Evolutionary conservation across 2,797 vertebrate species (phyloP).

Genomic region (Nannoperca obscura): DNA sequence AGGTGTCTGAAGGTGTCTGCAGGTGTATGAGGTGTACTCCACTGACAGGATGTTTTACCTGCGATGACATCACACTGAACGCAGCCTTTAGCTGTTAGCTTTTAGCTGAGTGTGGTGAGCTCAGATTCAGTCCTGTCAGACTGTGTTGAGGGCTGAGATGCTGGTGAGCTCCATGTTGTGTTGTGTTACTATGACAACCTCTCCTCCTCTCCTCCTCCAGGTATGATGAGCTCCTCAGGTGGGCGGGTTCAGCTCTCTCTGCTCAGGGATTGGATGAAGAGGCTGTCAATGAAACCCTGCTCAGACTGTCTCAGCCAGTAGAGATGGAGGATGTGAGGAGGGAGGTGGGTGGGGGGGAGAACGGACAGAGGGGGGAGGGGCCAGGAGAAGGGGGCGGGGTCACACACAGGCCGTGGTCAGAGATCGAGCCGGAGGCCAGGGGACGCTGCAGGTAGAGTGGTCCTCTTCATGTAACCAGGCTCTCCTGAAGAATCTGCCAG

Average conservation of each 20-base stretch:
- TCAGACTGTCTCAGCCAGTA: slow-evolving; percentile 81
- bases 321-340: slow-evolving; percentile 58
- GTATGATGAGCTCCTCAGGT: slow-evolving; percentile 85
- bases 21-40: too few relatives aligned
- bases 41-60: too few relatives aligned
- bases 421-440: slow-evolving; percentile 30
- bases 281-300: slow-evolving; percentile 71
- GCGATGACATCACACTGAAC: too few relatives aligned
- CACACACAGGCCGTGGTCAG: slow-evolving; percentile 8
- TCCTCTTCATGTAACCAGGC: not conserved
- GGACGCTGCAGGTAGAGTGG: slow-evolving; percentile 61
- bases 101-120: too few relatives aligned
- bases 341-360: slow-evolving; percentile 17
- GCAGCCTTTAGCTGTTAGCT: too few relatives aligned
- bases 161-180: too few relatives aligned
- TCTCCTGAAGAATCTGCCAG: not conserved
- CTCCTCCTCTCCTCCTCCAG: slow-evolving; percentile 69
- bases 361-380: not conserved
- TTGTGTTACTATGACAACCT: too few relatives aligned
- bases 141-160: too few relatives aligned
- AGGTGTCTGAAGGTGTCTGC: too few relatives aligned
- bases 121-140: too few relatives aligned
- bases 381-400: slow-evolving; percentile 9
- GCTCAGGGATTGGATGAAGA: slow-evolving; percentile 86
- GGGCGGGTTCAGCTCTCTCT: slow-evolving; percentile 82